A percentile compares a stretch with the other conserved stretches of the same genome.
phyloP scores from a whole-genome alignment of 64 coral and sea anemone genomes.

The Montipora cactus region DNA sequence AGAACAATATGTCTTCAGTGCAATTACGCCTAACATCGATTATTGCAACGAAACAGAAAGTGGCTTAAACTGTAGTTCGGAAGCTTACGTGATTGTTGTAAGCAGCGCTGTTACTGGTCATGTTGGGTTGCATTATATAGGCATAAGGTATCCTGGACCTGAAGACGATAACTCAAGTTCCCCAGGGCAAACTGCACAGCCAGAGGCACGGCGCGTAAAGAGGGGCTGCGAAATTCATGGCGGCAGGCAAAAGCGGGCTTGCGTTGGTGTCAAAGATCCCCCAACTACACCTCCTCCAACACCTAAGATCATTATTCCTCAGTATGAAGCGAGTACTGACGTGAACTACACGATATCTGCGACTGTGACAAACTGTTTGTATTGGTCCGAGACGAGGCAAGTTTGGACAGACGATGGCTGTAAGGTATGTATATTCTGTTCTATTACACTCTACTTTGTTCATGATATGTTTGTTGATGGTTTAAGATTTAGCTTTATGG shows the following conservation, averaged over 20 bases:
- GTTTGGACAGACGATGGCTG: constrained; percentile 87
- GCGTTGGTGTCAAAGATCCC: constrained; percentile 86
- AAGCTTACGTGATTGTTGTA: constrained; percentile 71
- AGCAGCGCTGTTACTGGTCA: constrained; percentile 74
- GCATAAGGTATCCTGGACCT: constrained; percentile 52
- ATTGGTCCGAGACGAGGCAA: constrained; percentile 73
- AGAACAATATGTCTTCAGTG: constrained; percentile 53
- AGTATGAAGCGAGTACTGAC: constrained; percentile 73
- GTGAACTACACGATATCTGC: constrained; percentile 88
- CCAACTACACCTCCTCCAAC: constrained; percentile 82
- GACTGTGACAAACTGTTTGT: constrained; percentile 72
- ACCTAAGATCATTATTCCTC: constrained; percentile 56
- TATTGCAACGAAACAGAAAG: constrained; percentile 19
- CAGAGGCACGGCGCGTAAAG: constrained; percentile 34
- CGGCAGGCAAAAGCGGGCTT: constrained; percentile 74
- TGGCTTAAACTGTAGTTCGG: constrained; percentile 64
- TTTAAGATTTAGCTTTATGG: no score
- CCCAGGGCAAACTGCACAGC: background rate
- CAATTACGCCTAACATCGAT: constrained; percentile 63
- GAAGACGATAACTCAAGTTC: background rate
- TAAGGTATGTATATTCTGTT: constrained; percentile 35
- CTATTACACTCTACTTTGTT: background rate
- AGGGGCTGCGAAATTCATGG: constrained; percentile 70
- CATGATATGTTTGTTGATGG: no score
- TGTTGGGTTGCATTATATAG: constrained; percentile 79